Base-by-base conservation (phyloP, 2,797 vertebrate species). In the Muscicapa striata region DNA sequence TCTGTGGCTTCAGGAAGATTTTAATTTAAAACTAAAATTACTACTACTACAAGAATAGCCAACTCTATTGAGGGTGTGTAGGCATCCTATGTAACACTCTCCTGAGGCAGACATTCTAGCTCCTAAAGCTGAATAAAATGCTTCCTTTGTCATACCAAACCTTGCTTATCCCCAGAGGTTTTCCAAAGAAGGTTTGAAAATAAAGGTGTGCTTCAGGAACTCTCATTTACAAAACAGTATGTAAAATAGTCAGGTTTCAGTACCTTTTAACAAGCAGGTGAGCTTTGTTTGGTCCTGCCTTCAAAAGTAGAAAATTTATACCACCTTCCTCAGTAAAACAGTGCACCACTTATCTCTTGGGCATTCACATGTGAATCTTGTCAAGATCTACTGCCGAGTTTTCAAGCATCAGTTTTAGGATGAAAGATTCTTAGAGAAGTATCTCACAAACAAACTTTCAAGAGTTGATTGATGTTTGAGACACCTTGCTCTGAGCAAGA, bases 391-490 rank as follows among this genome's bases (percentile, higher is more conserved):
- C 49, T 78, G 81, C 9, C 0, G 43, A 94, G 73, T 87, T 94
- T 91, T 93, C 77, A 90, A 83, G 86, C 85, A 83, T 92, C 87
- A 89, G 63, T 80, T 96, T 59, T 85, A 85, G 62, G 83, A 95
- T 95, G 49, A 96, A 95, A 91, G 82, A 52, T 79, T 88, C 34
- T 63, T 79, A 92, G 52, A 84, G 68, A 96, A 95, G 63, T 66
- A 87, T 76, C 82, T 94, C 92, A 62, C 63, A 96, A 93, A 87
- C 63, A 93, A 95, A 93, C 74, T 93, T 96, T 74, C 90, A 87
- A 59, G 75, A 95, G 81, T 0, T 92, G 81, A 93, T 48, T 95
- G 80, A 95, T 97, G 84, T 94, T 84, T 74, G 54, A 93, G 49
- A 20, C 67, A 90, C 68, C 61, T 88, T 91, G 61, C 70, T 93